phyloP scores from a whole-genome alignment of 2,113 vertebrate genomes.

The Myiozetetes cayanensis region DNA sequence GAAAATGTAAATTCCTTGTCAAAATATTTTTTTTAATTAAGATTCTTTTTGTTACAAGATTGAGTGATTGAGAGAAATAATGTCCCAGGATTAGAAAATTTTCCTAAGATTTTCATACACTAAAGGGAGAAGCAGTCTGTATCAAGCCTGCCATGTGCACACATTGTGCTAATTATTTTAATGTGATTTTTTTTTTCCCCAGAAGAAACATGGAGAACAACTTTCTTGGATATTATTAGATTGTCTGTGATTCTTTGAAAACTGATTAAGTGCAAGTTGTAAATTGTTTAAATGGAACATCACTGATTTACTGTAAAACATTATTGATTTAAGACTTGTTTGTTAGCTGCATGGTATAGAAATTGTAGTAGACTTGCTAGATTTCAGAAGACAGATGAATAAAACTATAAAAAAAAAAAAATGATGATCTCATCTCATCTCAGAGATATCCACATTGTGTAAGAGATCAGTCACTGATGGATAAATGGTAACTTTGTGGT shows the following conservation, averaged over 20 bases:
- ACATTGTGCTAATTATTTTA: background rate
- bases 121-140: background rate
- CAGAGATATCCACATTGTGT: fast-evolving
- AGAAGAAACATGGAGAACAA: background rate
- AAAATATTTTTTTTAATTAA: background rate
- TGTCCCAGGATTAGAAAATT: background rate
- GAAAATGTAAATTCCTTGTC: background rate
- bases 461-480: background rate
- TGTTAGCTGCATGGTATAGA: background rate
- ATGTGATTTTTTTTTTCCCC: background rate
- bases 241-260: background rate
- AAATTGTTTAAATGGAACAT: background rate
- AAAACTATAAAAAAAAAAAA: background rate
- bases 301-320: background rate
- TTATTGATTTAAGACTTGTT: background rate
- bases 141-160: background rate
- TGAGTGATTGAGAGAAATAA: background rate
- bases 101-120: background rate
- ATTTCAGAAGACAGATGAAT: background rate
- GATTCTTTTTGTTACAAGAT: background rate
- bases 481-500: background rate
- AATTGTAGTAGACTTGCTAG: background rate
- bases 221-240: background rate
- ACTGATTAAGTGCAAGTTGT: background rate
- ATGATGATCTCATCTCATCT: background rate